Conservation (phyloP, 1,140 invertebrate species). For the Drosophila arizonae region DNA sequence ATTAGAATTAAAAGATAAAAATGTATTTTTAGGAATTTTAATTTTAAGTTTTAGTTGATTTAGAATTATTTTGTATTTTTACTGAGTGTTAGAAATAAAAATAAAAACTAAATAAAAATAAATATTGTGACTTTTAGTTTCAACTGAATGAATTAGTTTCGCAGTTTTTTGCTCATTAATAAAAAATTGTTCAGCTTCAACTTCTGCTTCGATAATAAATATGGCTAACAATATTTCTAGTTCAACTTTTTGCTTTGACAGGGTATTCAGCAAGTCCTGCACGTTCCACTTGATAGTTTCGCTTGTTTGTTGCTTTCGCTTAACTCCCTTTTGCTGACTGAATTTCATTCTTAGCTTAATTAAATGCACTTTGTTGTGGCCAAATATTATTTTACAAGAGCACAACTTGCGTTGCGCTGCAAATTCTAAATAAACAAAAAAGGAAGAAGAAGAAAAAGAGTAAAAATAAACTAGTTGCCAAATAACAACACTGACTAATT, state of each 20-base stretch:
- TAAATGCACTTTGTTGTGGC: slow-evolving; percentile 70
- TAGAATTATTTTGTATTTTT: too few relatives aligned
- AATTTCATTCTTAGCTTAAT: slow-evolving; percentile 63
- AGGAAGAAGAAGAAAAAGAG: not conserved
- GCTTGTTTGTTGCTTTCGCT: slow-evolving; percentile 3
- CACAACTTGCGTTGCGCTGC: slow-evolving; percentile 38
- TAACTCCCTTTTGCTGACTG: slow-evolving; percentile 34
- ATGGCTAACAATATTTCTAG: too few relatives aligned
- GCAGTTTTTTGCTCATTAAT: too few relatives aligned
- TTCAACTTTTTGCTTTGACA: not conserved
- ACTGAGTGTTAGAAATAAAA: too few relatives aligned
- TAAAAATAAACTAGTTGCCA: slow-evolving; percentile 27
- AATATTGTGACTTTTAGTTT: too few relatives aligned
- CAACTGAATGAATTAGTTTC: too few relatives aligned
- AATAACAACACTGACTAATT: slow-evolving; percentile 48
- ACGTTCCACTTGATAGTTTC: not conserved
- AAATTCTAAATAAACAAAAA: slow-evolving; percentile 28
- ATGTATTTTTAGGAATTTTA: too few relatives aligned
- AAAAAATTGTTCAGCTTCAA: too few relatives aligned
- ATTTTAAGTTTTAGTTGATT: too few relatives aligned
- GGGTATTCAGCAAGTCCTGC: not conserved
- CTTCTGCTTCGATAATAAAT: too few relatives aligned
- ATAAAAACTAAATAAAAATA: too few relatives aligned
- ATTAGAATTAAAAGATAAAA: too few relatives aligned
- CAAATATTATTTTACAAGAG: slow-evolving; percentile 71